Conservation (phyloP, 2,797 vertebrate species). For the Xerus rutilus region DNA sequence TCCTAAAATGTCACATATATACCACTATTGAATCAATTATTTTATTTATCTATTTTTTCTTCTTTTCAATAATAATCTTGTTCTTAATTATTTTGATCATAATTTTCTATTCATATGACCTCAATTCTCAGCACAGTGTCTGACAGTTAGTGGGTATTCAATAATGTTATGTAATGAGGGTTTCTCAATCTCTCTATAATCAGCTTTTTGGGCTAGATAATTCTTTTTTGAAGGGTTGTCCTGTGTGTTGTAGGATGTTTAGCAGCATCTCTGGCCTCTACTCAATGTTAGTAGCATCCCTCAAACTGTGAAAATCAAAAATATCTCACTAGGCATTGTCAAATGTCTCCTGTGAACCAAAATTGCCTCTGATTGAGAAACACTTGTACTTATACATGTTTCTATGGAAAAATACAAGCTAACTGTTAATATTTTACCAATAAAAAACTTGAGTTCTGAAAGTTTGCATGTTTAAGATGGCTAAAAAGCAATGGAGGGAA, state of each 20-base stretch:
- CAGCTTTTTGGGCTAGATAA: background rate
- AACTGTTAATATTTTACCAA: slow-evolving; percentile 6
- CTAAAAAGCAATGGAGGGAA: background rate
- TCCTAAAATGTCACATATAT: background rate
- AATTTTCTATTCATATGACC: background rate
- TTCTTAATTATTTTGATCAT: background rate
- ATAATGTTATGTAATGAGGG: background rate
- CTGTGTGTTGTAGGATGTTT: background rate
- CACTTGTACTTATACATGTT: background rate
- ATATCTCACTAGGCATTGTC: background rate
- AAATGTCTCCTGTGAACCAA: background rate
- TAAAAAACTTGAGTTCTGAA: background rate
- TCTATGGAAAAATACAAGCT: background rate
- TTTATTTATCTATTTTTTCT: slow-evolving; percentile 32
- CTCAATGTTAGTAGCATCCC: background rate
- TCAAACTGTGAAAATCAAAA: background rate
- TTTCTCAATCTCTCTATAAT: background rate
- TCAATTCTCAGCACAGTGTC: background rate
- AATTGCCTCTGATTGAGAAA: background rate
- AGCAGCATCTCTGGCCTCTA: background rate
- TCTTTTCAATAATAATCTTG: background rate
- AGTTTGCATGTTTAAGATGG: background rate
- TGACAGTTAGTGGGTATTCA: background rate
- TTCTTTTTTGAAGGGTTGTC: background rate
- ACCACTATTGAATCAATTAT: background rate